These are phyloP conservation scores for Drosophila miranda DNA, from an alignment of 1,140 invertebrate genomes.

Conservation along the genomic window DNA sequence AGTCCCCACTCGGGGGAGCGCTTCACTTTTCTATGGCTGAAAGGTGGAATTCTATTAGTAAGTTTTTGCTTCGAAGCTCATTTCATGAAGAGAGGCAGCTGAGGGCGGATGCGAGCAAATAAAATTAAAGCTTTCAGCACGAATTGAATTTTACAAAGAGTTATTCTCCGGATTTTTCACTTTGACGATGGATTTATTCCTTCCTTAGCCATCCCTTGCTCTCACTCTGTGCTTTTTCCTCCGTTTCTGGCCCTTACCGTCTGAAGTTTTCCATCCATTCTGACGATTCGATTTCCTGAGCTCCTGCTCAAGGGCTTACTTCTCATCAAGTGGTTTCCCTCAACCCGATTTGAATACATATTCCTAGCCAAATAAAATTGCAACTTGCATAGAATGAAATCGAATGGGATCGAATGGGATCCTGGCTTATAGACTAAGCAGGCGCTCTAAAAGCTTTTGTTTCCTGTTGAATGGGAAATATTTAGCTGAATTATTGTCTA, in stretches of 20 bases:
- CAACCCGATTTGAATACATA: neutral
- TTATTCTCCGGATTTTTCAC: conserved; percentile 48
- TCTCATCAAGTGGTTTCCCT: conserved; percentile 26
- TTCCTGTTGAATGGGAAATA: neutral
- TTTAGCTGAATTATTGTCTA: conserved; percentile 4
- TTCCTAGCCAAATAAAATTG: conserved; percentile 9
- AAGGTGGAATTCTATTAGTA: conserved; percentile 52
- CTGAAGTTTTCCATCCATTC: neutral
- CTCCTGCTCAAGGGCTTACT: conserved; percentile 45
- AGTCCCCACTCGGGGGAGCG: neutral
- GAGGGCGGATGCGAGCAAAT: conserved; percentile 17
- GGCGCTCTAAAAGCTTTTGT: neutral
- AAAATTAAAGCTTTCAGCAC: conserved; percentile 65
- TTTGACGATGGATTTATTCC: too few species aligned
- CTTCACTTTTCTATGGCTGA: conserved; percentile 12
- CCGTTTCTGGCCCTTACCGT: neutral
- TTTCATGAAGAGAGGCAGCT: conserved; percentile 7
- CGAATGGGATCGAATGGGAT: conserved; percentile 2
- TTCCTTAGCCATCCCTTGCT: neutral
- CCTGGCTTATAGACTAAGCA: too few species aligned
- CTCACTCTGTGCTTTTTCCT: neutral
- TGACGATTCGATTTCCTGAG: conserved; percentile 6
- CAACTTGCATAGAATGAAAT: too few species aligned
- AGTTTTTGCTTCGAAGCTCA: conserved; percentile 36
- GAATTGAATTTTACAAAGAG: conserved; percentile 72